These are phyloP conservation scores for Drosophila lutescens DNA, from an alignment of 2,888 invertebrate species.

Conservation along the genomic window DNA sequence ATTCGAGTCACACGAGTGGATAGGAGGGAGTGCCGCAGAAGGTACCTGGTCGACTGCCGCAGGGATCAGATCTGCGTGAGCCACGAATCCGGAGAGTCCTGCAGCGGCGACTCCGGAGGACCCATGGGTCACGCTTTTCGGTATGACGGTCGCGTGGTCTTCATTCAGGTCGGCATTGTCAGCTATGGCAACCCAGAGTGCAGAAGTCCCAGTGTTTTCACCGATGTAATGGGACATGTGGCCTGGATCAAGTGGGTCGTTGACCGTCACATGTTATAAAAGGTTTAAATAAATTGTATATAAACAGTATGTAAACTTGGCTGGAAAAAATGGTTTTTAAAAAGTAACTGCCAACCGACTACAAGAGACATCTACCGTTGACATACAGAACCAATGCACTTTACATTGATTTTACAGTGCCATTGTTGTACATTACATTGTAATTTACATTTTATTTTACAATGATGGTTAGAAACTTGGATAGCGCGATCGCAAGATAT, in stretches of 20 bases:
- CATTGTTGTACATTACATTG: no score
- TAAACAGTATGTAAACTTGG: no score
- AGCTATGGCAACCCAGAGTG: conserved; percentile 26
- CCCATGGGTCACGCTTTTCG: conserved; percentile 6
- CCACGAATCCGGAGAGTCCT: not conserved
- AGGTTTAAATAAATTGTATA: no score
- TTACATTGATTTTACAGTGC: no score
- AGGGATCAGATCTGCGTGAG: conserved; percentile 19
- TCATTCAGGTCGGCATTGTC: conserved; percentile 10
- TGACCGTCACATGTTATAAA: not conserved
- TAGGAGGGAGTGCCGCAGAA: not conserved
- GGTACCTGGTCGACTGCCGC: conserved; percentile 3
- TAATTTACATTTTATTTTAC: no score
- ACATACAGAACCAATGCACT: no score
- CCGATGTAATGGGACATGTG: conserved; percentile 8
- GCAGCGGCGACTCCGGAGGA: conserved; percentile 26
- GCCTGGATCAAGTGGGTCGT: conserved; percentile 10
- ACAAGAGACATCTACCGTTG: no score
- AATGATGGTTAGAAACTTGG: no score
- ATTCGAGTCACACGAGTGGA: not conserved
- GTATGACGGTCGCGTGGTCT: not conserved
- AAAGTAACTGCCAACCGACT: no score
- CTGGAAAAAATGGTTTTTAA: no score
- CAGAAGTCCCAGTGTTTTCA: conserved; percentile 25
- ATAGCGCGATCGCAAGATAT: no score